phyloP scores from a whole-genome alignment of 2,113 vertebrate genomes.

The Xiphophorus maculatus region DNA sequence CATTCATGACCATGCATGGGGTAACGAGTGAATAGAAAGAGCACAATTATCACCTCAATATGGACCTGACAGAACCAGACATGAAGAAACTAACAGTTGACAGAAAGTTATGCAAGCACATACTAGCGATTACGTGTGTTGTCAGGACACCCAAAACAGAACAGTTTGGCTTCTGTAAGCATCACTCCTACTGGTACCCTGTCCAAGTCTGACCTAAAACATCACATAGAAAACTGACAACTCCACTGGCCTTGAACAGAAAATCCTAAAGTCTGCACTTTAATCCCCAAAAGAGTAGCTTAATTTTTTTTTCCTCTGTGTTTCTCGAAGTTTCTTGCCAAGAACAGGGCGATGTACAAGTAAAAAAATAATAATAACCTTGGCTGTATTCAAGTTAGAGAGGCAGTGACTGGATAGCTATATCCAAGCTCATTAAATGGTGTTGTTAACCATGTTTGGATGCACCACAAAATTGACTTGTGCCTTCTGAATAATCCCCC shows the following conservation, averaged over 20 bases:
- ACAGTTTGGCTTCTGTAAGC: slow-evolving; percentile 29
- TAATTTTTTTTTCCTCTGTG: slow-evolving; percentile 32
- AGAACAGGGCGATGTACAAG: slow-evolving; percentile 26
- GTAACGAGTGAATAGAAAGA: not conserved
- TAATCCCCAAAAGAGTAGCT: slow-evolving; percentile 29
- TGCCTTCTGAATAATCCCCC: slow-evolving; percentile 42
- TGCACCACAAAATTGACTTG: slow-evolving; percentile 60
- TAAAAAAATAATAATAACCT: slow-evolving; percentile 45
- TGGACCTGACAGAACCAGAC: not conserved
- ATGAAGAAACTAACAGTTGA: not conserved
- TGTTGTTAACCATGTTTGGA: slow-evolving; percentile 68
- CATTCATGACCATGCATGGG: not conserved
- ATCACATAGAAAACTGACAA: slow-evolving; percentile 28
- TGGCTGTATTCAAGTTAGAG: slow-evolving; percentile 24
- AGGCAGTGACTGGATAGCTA: slow-evolving; percentile 45
- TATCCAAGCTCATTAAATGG: slow-evolving; percentile 63
- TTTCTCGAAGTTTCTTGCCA: slow-evolving; percentile 9
- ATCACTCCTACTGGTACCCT: not conserved
- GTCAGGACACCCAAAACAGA: slow-evolving; percentile 16
- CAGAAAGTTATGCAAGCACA: slow-evolving; percentile 12
- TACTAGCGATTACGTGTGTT: slow-evolving; percentile 5
- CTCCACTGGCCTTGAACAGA: not conserved
- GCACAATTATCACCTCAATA: not conserved
- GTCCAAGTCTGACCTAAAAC: slow-evolving; percentile 26
- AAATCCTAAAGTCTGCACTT: slow-evolving; percentile 30